Base-by-base conservation (phyloP, 2,888 invertebrate genomes). In the Pimpla rufipes region DNA sequence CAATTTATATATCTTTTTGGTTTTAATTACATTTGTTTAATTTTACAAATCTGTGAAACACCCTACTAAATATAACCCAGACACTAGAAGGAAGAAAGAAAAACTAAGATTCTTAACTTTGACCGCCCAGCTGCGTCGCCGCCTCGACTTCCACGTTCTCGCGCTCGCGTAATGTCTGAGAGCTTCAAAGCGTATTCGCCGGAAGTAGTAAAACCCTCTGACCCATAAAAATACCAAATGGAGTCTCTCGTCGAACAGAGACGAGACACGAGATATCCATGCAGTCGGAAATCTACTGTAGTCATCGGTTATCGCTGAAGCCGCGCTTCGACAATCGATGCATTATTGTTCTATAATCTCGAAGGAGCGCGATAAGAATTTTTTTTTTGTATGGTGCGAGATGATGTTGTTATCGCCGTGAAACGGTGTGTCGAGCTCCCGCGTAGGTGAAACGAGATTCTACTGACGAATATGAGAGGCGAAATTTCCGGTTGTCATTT, bases 71-170 rank as follows among this genome's bases (percentile, higher is more conserved):
- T n/a, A n/a, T n/a, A n/a, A n/a, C n/a, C n/a, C n/a, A n/a, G n/a
- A n/a, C n/a, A n/a, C n/a, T n/a, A n/a, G n/a, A n/a, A n/a, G n/a
- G n/a, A n/a, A n/a, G n/a, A n/a, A n/a, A n/a, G n/a, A n/a, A n/a
- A n/a, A n/a, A n/a, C n/a, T n/a, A n/a, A n/a, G n/a, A n/a, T 59
- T 35, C 42, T 7, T 52, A 71, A 37, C 70, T 78, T 70, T 62
- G 29, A 64, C 42, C 50, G 16, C 2, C 29, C 50, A 59, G 21
- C 59, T 59, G 35, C 57, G 57, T 68, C 21, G 10, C 37, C 11
- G 57, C 2, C 29, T 3, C 57, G 18, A 21, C 7, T 23, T 42
- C 35, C 35, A 57, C 3, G 35, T 16, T 13, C 8, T 59, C 29
- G 0, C 10, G 42, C 23, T 29, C 29, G 29, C 29, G 29, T 29